Base-by-base conservation (phyloP, 2,888 invertebrate species). In the Apomyelois bistriatella region DNA sequence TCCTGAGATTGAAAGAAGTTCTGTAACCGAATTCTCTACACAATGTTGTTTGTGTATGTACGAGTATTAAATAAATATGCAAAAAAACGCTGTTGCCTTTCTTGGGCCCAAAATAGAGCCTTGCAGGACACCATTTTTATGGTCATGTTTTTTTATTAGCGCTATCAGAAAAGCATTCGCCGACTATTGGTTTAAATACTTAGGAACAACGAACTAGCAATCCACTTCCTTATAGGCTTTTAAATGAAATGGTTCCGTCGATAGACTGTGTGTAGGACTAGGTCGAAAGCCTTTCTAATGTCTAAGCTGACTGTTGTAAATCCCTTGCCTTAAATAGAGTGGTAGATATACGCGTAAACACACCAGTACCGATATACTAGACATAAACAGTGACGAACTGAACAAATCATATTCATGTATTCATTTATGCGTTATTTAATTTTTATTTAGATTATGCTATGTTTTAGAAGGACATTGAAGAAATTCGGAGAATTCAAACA, bases 401-500 rank as follows among this genome's bases (percentile, higher is more conserved):
- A 5, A 35, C 17, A 37, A 40, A 50, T 50, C 30, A 13, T 41
- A 50, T 40, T 30, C 40, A 48, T 48, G 13, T 36, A 48, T 48
- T 48, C 36, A 36, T 22, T 12, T 37, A 37, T 36, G 37, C 36
- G n/a, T 17, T 13, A 35, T 35, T 37, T 37, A 48, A 48, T 48
- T 48, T 32, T 48, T 48, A 48, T 47, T 35, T 35, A 36, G 42
- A 42, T 43, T 15, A 28, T n/a, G n/a, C n/a, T n/a, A 42, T 12
- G 5, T 22, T 22, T 3, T 22, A 3, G 5, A 22, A 22, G 22
- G 22, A 22, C 22, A 22, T 22, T 22, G 22, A 22, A 22, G 22
- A 22, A 22, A 22, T 5, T 22, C 22, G 22, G 32, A 7, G 32
- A 32, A 9, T 10, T 32, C 8, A 32, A 32, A 32, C 16, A 16